phyloP scores from a whole-genome alignment of 2,888 invertebrate genomes.

The Spodoptera picta region DNA sequence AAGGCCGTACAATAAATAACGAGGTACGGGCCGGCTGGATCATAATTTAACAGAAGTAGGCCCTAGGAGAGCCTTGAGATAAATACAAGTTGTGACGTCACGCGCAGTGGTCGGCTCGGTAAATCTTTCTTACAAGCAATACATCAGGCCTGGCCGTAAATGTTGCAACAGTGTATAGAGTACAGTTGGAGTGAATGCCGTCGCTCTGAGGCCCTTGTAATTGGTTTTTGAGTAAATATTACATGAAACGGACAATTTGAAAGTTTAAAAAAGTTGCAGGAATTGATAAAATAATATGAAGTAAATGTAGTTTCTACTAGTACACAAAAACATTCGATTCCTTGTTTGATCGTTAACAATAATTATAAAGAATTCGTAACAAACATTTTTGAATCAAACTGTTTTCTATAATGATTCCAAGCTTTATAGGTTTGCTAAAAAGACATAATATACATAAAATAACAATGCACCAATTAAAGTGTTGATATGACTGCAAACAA shows the following conservation, averaged over 20 bases:
- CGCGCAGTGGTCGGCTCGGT: slow-evolving; percentile 33
- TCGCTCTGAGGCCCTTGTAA: slow-evolving; percentile 13
- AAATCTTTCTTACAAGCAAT: slow-evolving; percentile 48
- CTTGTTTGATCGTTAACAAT: too few relatives aligned
- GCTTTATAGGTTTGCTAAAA: neutral
- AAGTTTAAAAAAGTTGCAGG: slow-evolving; percentile 1
- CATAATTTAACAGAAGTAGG: slow-evolving; percentile 51
- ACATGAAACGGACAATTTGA: slow-evolving; percentile 7
- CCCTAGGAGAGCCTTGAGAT: slow-evolving; percentile 54
- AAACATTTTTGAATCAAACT: too few relatives aligned
- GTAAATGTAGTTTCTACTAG: too few relatives aligned
- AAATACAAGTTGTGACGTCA: slow-evolving; percentile 50
- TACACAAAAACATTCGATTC: too few relatives aligned
- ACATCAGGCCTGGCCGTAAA: slow-evolving; percentile 40
- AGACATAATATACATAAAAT: neutral
- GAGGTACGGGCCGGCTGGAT: slow-evolving; percentile 29
- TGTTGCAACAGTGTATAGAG: slow-evolving; percentile 38
- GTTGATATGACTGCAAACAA: too few relatives aligned
- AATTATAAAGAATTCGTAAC: too few relatives aligned
- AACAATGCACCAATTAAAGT: too few relatives aligned
- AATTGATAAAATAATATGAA: neutral
- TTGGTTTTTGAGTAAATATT: slow-evolving; percentile 25
- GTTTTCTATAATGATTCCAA: too few relatives aligned
- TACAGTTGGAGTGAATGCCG: slow-evolving; percentile 7
- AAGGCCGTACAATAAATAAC: slow-evolving; percentile 45